Evolutionary conservation across 2,888 invertebrate species (phyloP).

Genomic region (Eurytoma californica): DNA sequence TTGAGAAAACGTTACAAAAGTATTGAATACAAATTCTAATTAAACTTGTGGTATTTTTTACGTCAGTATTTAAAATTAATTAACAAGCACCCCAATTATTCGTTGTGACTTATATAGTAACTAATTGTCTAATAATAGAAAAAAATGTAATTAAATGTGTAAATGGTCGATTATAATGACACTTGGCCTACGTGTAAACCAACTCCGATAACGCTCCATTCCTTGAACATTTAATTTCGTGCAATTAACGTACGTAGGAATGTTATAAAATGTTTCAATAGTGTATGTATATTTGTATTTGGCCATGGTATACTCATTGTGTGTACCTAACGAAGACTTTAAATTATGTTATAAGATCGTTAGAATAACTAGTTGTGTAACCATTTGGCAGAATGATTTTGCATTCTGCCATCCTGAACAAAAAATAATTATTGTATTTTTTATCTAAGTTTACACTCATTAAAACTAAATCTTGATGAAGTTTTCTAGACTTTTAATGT

Average conservation of each 20-base stretch:
- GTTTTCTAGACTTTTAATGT: conserved; percentile 47
- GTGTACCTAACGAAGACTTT: conserved; percentile 43
- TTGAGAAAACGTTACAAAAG: too few species aligned
- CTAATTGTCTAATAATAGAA: conserved; percentile 20
- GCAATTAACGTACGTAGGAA: conserved; percentile 17
- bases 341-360: conserved; percentile 45
- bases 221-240: conserved; percentile 47
- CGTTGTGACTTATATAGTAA: background rate
- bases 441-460: conserved; percentile 50
- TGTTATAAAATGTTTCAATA: conserved; percentile 10
- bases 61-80: conserved; percentile 32
- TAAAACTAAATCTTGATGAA: conserved; percentile 32
- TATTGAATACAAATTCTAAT: background rate
- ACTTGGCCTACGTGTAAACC: conserved; percentile 46
- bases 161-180: conserved; percentile 43
- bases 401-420: conserved; percentile 36
- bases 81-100: too few species aligned
- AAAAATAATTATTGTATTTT: conserved; percentile 48
- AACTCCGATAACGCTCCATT: conserved; percentile 52
- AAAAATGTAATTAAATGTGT: conserved; percentile 36
- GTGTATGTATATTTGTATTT: conserved; percentile 46
- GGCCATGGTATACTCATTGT: conserved; percentile 21
- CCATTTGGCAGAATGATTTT: conserved; percentile 19
- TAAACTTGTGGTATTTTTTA: conserved; percentile 7
- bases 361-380: conserved; percentile 42